These are phyloP conservation scores for Ylistrum balloti DNA, from an alignment of 1,140 invertebrate genomes.

Conservation along the genomic window DNA sequence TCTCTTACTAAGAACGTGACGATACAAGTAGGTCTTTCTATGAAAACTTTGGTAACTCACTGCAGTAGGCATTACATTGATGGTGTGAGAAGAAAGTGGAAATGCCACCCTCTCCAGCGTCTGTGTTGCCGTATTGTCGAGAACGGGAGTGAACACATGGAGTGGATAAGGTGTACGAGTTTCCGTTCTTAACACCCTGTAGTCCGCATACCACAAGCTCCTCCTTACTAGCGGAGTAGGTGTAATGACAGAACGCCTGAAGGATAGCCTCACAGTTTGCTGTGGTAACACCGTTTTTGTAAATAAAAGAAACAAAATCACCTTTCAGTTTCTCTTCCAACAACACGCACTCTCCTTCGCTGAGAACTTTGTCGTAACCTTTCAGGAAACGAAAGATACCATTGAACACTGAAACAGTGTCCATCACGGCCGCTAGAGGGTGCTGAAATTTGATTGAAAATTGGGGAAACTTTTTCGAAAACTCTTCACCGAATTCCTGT, in stretches of 20 bases:
- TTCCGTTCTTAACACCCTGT: constrained; percentile 22
- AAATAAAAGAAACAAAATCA: constrained; percentile 43
- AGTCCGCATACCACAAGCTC: constrained; percentile 45
- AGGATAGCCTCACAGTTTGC: constrained; percentile 16
- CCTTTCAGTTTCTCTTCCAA: constrained; percentile 47
- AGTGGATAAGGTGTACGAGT: constrained; percentile 41
- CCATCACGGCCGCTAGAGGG: constrained; percentile 46
- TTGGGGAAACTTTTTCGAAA: neutral
- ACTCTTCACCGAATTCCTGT: neutral
- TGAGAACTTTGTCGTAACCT: constrained; percentile 41
- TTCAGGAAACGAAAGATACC: constrained; percentile 51
- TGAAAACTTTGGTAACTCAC: neutral
- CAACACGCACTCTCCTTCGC: constrained; percentile 36
- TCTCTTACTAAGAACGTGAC: neutral
- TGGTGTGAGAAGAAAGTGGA: constrained; percentile 43
- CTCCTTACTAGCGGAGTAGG: constrained; percentile 47
- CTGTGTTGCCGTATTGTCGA: constrained; percentile 40
- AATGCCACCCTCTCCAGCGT: constrained; percentile 44
- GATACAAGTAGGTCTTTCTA: neutral
- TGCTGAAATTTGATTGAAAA: constrained; percentile 1
- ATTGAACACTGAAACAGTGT: constrained; percentile 50
- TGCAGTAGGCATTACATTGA: neutral
- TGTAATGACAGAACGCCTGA: constrained; percentile 47
- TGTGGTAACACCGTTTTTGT: constrained; percentile 36
- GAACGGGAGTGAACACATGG: constrained; percentile 44